Evolutionary conservation across 2,797 vertebrate species (phyloP).

Genomic region (Dendrocincla tyrannina): DNA sequence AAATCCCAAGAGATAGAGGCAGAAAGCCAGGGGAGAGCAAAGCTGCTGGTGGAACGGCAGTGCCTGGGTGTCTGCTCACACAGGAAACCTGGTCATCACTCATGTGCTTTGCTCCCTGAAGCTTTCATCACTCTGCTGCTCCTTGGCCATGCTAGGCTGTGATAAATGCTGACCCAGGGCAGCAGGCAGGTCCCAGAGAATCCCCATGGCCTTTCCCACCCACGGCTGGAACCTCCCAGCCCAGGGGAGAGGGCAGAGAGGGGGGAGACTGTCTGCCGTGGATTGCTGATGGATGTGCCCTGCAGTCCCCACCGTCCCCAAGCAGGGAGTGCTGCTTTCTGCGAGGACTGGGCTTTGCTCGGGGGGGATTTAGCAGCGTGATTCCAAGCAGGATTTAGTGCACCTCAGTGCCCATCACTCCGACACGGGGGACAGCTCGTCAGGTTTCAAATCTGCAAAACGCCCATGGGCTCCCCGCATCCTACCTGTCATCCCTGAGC

Average conservation of each 20-base stretch:
- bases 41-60: background rate
- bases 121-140: slow-evolving; percentile 14
- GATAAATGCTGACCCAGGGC: background rate
- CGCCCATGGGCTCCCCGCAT: accelerated
- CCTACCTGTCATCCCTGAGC: background rate
- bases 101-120: background rate
- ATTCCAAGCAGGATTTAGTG: background rate
- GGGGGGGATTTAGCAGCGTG: background rate
- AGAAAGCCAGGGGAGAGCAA: background rate
- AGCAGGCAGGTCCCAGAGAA: background rate
- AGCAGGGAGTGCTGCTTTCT: background rate
- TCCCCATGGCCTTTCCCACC: background rate
- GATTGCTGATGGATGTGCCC: background rate
- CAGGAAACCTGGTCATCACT: background rate
- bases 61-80: background rate
- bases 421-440: background rate
- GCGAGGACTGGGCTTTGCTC: background rate
- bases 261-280: background rate
- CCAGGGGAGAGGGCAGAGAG: background rate
- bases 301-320: background rate
- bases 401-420: background rate
- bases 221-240: background rate
- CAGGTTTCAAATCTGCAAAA: background rate
- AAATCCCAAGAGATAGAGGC: background rate
- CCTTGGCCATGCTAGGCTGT: background rate